A percentile compares a stretch with the other conserved stretches of the same genome.
phyloP scores from a whole-genome alignment of 1,140 invertebrate species.

The Pseudomyrmex sp. region DNA sequence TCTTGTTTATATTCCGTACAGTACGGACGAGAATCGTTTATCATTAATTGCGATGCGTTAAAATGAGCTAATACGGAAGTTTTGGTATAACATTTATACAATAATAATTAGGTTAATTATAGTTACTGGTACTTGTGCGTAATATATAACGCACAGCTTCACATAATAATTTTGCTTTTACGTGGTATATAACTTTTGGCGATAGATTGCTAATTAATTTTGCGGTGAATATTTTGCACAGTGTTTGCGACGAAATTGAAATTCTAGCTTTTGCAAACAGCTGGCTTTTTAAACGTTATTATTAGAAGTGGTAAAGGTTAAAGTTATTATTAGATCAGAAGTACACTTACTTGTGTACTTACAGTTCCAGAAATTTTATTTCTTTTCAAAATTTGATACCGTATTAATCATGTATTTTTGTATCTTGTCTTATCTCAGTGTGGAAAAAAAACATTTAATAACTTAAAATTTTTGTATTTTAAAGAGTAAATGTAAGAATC shows the following conservation, averaged over 20 bases:
- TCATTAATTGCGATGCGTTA: conserved; percentile 23
- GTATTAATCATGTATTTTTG: no score
- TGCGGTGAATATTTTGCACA: background rate
- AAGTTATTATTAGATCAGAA: no score
- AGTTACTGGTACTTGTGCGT: background rate
- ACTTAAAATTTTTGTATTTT: background rate
- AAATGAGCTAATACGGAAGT: conserved; percentile 14
- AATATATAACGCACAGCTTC: background rate
- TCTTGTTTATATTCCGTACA: background rate
- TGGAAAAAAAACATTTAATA: no score
- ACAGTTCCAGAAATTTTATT: no score
- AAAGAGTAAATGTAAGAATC: background rate
- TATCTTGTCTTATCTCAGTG: no score
- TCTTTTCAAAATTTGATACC: no score
- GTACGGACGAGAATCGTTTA: conserved; percentile 10
- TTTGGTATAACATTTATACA: background rate
- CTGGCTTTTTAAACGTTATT: no score
- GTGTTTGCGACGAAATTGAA: background rate
- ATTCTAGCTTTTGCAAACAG: background rate
- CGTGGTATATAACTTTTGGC: background rate
- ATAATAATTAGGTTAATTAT: conserved; percentile 27
- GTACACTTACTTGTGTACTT: no score
- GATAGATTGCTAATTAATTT: conserved; percentile 48
- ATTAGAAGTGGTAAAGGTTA: no score
- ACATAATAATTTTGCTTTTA: background rate